These are phyloP conservation scores for Lasioglossum figueresi DNA, from an alignment of 2,888 invertebrate genomes.

Conservation along the genomic window DNA sequence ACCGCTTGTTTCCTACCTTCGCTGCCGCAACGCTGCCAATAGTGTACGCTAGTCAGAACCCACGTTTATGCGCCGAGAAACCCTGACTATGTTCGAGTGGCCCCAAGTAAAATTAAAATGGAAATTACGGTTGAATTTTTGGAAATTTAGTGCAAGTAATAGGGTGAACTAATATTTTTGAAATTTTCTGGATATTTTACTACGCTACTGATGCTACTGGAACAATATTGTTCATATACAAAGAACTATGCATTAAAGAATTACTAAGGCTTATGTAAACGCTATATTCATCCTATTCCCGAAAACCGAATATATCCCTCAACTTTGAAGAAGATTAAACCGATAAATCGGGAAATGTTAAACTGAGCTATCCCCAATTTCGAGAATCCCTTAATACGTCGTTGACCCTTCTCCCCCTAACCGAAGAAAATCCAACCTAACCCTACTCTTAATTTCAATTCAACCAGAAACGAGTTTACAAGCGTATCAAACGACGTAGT, in stretches of 20 bases:
- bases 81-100: background rate
- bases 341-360: background rate
- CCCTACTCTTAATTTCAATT: background rate
- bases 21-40: background rate
- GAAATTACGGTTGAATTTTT: background rate
- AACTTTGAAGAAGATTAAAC: background rate
- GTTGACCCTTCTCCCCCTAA: background rate
- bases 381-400: background rate
- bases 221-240: background rate
- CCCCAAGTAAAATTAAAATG: too few relatives aligned
- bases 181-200: background rate
- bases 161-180: background rate
- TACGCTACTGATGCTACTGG: background rate
- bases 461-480: too few relatives aligned
- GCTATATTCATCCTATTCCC: background rate
- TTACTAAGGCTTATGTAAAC: background rate
- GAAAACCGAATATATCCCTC: background rate
- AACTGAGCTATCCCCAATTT: background rate
- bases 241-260: background rate
- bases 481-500: background rate
- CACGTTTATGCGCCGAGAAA: background rate
- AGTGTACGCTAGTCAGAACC: background rate
- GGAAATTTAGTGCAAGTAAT: background rate
- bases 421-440: background rate
- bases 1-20: slow-evolving; percentile 13